Evolutionary conservation across 1,140 invertebrate species (phyloP), one percentile per base, ranked within the genome.

Genomic region (Drosophila ogumai): DNA sequence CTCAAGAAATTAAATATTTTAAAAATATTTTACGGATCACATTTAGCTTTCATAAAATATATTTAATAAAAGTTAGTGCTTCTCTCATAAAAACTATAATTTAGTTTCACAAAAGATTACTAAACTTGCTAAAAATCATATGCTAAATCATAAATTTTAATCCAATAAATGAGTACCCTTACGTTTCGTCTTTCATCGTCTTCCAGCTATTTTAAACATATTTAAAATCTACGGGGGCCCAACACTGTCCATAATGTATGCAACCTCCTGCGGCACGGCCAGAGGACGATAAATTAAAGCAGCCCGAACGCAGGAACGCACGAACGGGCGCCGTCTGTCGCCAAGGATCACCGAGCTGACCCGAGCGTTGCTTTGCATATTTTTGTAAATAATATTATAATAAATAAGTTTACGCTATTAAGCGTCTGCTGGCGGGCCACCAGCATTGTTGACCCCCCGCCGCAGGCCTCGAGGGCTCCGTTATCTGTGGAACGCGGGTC

Each of bases 341-440:
- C 78, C 68, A 64, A 57, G 79, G 80, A 78, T 46, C 75, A 72
- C 41, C 36, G 41, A 49, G 63, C 73, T 60, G 60, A 67, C 74
- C 63, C 73, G 32, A 55, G 49, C 49, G 40, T 59, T 80, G 44
- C 47, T 71, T 47, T 81, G 81, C 76, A 85, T 84, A 84, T 81
- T 82, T 85, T 79, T 74, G 72, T 74, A 82, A 88, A 87, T 87
- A 88, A 88, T 87, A 77, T 80, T 87, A 88, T 82, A 87, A 88
- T 87, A 87, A 87, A 87, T 87, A 87, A 87, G 82, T 81, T 85
- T 78, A 75, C 69, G 82, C 82, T 67, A 74, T 85, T 86, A 85
- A 85, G 75, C 67, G 82, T 88, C 82, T 85, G 81, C 56, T 59
- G 69, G 56, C 38, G 58, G 56, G 60, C 78, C 78, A 52, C 40